These are phyloP conservation scores for Paramisgurnus dabryanus DNA, from an alignment of 2,113 vertebrate species.

Conservation along the genomic window DNA sequence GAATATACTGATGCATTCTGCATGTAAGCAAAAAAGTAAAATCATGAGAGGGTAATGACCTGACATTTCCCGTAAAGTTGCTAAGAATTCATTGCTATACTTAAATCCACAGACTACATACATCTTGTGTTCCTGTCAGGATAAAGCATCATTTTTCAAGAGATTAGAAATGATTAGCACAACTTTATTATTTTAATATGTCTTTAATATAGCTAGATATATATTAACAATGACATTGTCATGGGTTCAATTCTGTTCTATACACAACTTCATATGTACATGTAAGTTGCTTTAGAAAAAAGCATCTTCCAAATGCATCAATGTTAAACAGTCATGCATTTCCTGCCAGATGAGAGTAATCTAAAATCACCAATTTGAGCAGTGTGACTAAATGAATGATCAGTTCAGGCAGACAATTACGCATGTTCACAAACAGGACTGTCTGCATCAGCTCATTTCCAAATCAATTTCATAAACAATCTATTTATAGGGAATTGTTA, in stretches of 20 bases:
- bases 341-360: not conserved
- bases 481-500: conserved; percentile 41
- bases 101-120: too few relatives aligned
- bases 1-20: not conserved
- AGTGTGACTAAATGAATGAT: conserved; percentile 17
- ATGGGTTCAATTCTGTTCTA: too few relatives aligned
- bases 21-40: not conserved
- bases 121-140: too few relatives aligned
- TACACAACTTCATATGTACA: too few relatives aligned
- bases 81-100: not conserved
- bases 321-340: not conserved
- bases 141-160: too few relatives aligned
- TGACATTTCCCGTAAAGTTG: not conserved
- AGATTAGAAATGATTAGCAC: too few relatives aligned
- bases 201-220: too few relatives aligned
- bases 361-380: too few relatives aligned
- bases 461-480: conserved; percentile 29
- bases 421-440: conserved; percentile 31
- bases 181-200: too few relatives aligned
- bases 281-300: too few relatives aligned
- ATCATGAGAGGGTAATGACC: not conserved
- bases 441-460: conserved; percentile 24
- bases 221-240: too few relatives aligned
- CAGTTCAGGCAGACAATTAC: conserved; percentile 18
- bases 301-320: too few relatives aligned